Conservation (phyloP, 2,888 invertebrate genomes). For the Euplexia lucipara region DNA sequence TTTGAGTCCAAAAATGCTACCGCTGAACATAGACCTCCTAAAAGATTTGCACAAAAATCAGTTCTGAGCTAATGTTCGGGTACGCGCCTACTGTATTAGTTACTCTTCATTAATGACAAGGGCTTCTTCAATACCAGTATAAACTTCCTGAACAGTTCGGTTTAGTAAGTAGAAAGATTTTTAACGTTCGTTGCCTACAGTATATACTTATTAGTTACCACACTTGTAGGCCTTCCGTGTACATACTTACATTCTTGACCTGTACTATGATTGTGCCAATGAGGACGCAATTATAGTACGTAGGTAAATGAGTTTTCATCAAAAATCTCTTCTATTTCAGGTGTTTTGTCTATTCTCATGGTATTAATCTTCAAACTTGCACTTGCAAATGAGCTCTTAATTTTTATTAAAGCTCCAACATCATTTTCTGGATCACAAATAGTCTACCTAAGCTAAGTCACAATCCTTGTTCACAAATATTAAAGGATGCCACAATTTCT, state of each 20-base stretch:
- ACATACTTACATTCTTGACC: not conserved
- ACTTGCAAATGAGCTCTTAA: not conserved
- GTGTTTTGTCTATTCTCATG: not conserved
- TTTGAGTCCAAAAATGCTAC: no score
- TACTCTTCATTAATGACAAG: not conserved
- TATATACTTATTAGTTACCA: no score
- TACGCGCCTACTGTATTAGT: no score
- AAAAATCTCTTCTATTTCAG: not conserved
- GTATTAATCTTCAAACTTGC: no score
- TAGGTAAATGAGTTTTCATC: no score
- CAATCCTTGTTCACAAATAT: conserved; percentile 31
- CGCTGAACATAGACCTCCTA: no score
- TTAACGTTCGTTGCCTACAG: not conserved
- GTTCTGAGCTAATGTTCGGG: no score
- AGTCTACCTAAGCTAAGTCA: conserved; percentile 5
- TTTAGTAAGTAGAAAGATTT: conserved; percentile 14
- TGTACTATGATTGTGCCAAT: not conserved
- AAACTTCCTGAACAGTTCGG: not conserved
- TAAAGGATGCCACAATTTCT: conserved; percentile 31
- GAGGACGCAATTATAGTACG: no score
- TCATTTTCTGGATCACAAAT: not conserved
- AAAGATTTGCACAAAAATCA: no score
- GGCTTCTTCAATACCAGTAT: not conserved
- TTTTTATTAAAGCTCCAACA: not conserved
- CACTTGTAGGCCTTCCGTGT: conserved; percentile 8